These are phyloP conservation scores for Eutolmus rufibarbis DNA, from an alignment of 2,888 invertebrate genomes.

Conservation along the genomic window DNA sequence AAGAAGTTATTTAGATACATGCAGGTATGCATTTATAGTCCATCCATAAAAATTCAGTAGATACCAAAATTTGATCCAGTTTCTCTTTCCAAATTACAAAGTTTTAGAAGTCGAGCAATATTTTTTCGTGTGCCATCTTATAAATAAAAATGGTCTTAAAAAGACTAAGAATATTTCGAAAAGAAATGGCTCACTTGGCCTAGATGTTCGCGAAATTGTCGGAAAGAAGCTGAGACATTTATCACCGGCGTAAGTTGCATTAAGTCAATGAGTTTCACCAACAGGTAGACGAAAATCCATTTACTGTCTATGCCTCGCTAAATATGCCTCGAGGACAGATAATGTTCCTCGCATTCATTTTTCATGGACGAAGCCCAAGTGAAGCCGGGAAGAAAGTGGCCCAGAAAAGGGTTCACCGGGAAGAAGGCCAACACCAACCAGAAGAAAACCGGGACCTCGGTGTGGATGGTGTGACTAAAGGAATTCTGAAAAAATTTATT, in stretches of 20 bases:
- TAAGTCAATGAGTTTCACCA: conserved; percentile 32
- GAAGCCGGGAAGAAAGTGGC: neutral
- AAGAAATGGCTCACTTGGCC: neutral
- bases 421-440: neutral
- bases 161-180: neutral
- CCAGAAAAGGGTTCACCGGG: neutral
- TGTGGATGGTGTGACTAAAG: neutral
- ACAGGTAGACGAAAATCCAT: conserved; percentile 9
- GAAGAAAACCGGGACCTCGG: neutral
- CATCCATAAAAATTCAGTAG: neutral
- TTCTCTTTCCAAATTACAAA: neutral
- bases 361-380: neutral
- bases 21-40: too few species aligned
- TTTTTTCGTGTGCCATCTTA: neutral
- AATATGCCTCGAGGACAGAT: neutral
- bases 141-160: neutral
- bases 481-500: neutral
- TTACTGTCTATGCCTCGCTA: neutral
- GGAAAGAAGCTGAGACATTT: neutral
- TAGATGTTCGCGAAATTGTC: neutral
- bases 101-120: neutral
- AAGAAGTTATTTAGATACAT: too few species aligned
- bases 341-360: neutral
- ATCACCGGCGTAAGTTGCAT: conserved; percentile 1
- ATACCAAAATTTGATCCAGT: neutral